These are phyloP conservation scores for Papilio aristodemus DNA, from an alignment of 1,140 invertebrate species.

Conservation along the genomic window DNA sequence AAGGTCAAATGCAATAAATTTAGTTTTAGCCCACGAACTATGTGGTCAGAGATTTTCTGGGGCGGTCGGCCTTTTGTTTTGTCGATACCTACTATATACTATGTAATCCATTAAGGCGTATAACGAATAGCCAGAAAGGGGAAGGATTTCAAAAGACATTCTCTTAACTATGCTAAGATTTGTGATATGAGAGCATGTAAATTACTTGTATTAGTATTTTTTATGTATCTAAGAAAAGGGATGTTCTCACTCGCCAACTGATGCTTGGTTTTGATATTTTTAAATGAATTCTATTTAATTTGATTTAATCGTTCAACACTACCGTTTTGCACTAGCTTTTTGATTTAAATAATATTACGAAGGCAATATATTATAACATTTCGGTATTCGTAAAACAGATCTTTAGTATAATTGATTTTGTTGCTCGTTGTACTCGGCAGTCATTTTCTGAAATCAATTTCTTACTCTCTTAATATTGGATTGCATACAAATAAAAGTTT, in stretches of 20 bases:
- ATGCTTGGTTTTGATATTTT: not conserved
- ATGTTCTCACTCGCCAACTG: not conserved
- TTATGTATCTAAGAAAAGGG: not conserved
- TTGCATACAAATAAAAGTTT: no score
- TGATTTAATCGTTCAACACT: no score
- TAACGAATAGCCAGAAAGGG: conserved; percentile 65
- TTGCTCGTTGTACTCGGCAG: no score
- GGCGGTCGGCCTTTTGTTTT: conserved; percentile 68
- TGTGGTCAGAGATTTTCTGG: conserved; percentile 71
- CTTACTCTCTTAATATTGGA: no score
- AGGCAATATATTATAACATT: no score
- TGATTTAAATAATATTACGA: no score
- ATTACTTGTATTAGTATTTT: not conserved
- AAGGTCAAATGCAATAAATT: conserved; percentile 78
- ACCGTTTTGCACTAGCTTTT: no score
- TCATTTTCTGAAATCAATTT: no score
- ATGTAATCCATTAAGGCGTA: conserved; percentile 76
- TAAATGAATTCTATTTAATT: no score
- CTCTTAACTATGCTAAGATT: conserved; percentile 73
- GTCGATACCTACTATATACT: conserved; percentile 75
- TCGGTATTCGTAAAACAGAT: no score
- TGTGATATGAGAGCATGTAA: conserved; percentile 50
- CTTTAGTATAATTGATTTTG: no score
- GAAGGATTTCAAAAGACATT: conserved; percentile 70
- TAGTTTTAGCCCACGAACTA: conserved; percentile 74